Evolutionary conservation across 2,888 invertebrate genomes (phyloP).

Genomic region (Tiliacea aurago): DNA sequence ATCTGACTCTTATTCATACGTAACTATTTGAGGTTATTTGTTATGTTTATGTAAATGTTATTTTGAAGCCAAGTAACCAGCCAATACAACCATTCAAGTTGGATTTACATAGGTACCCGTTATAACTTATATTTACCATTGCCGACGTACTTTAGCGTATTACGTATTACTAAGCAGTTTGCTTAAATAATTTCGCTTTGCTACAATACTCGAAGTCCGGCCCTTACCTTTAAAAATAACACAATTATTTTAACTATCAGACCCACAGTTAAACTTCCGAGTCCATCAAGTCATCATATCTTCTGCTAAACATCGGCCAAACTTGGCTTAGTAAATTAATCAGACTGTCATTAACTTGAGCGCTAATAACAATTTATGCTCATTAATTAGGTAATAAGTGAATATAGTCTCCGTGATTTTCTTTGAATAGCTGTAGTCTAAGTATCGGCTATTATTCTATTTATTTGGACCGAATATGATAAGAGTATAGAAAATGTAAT

Average conservation of each 20-base stretch:
- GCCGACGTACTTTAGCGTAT: not conserved
- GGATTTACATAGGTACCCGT: slow-evolving; percentile 9
- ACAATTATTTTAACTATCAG: not conserved
- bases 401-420: slow-evolving; percentile 8
- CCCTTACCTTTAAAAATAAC: not conserved
- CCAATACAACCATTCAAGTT: slow-evolving; percentile 19
- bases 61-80: slow-evolving; percentile 17
- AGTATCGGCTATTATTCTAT: not conserved
- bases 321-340: slow-evolving; percentile 26
- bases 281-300: not conserved
- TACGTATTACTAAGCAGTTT: not conserved
- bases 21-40: slow-evolving; percentile 33
- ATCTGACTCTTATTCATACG: slow-evolving; percentile 38
- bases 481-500: not conserved
- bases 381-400: slow-evolving; percentile 1
- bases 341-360: slow-evolving; percentile 13
- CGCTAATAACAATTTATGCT: slow-evolving; percentile 13
- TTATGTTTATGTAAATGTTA: slow-evolving; percentile 44
- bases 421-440: not conserved
- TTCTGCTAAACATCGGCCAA: not conserved
- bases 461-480: not conserved
- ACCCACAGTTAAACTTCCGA: slow-evolving; percentile 1
- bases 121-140: not conserved
- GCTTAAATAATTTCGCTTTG: not conserved
- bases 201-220: not conserved